These are phyloP conservation scores for Achroia grisella DNA, from an alignment of 1,140 invertebrate species.

Conservation along the genomic window DNA sequence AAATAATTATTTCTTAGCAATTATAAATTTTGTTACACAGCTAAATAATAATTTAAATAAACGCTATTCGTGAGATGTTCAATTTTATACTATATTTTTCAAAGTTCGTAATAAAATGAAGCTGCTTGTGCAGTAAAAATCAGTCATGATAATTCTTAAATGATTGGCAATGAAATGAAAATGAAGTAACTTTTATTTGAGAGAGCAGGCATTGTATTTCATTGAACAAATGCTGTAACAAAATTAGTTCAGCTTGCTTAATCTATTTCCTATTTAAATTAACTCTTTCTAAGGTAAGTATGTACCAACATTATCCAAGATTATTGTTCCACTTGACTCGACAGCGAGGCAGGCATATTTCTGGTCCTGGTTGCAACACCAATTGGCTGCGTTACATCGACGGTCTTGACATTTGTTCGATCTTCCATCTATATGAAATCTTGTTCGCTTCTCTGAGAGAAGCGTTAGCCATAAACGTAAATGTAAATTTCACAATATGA, in stretches of 20 bases:
- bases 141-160: neutral
- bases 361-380: conserved; percentile 20
- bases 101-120: no score
- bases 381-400: conserved; percentile 18
- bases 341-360: neutral
- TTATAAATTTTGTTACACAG: no score
- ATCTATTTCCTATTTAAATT: neutral
- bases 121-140: no score
- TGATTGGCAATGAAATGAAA: neutral
- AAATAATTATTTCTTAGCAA: no score
- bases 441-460: neutral
- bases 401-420: conserved; percentile 44
- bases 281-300: neutral
- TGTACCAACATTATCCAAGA: neutral
- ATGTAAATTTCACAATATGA: neutral
- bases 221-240: neutral
- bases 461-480: conserved; percentile 2
- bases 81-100: no score
- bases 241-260: neutral
- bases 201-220: neutral
- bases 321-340: conserved; percentile 2
- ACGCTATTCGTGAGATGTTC: no score
- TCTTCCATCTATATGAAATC: conserved; percentile 8
- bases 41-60: no score
- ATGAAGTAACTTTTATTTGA: neutral